Evolutionary conservation across 2,888 invertebrate species (phyloP), one percentile per base, ranked within the genome.

Genomic region (Carcina quercana): DNA sequence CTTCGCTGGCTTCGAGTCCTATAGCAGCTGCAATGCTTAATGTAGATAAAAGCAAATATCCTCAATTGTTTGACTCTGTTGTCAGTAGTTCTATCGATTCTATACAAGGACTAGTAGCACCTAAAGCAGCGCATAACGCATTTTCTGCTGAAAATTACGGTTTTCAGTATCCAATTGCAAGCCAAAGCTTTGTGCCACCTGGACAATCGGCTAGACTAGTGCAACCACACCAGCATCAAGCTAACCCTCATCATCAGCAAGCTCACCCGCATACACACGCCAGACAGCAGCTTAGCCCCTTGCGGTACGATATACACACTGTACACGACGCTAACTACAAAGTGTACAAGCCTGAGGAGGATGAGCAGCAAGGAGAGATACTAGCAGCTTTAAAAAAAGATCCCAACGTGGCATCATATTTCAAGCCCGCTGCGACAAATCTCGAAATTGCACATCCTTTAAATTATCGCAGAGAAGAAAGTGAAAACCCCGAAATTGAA

Each of bases 11-110:
- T 61, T 78, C 83, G 47, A 74, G 66, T 53, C 79, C 82, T 43
- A 60, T 76, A 47, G 61, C 73, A 39, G 68, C 73, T 41, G 74
- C 79, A 42, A 59, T 79, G 50, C 59, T 76, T 50, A 75, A 74
- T 49, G 66, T 71, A 66, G 82, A 83, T 62, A 79, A 80, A 54
- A 74, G 61, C 43, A 68, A 74, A 61, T 82, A 82, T 55, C 78
- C 82, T 27, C 64, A 72, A 40, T 59, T 78, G 27, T 84, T 80
- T 45, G 79, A 84, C 43, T 74, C 78, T 34, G 46, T 79, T 50
- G 79, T 79, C 55, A 80, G 80, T 70, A 83, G 84, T 66, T 82
- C 82, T 29, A 72, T 79, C 43, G 79, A 84, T 64, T 73, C 72
- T 4, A 56, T 84, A 43, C 75, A 75, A 59, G 61, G 63, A 28